Conservation (phyloP, 2,797 vertebrate genomes). For the Pseudotriccus pelzelni region DNA sequence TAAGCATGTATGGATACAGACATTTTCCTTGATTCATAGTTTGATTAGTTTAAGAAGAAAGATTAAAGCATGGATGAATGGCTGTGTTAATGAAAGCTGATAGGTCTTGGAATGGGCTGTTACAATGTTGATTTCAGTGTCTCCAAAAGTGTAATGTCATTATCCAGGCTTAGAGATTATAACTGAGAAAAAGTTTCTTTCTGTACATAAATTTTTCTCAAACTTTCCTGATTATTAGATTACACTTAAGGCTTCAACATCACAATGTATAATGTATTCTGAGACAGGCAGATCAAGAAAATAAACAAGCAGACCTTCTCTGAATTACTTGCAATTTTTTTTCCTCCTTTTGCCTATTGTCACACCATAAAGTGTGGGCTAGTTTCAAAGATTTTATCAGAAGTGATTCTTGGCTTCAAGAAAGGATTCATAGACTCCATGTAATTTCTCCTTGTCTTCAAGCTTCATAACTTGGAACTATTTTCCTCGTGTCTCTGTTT, state of each 20-base stretch:
- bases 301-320: background rate
- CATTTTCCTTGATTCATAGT: constrained; percentile 28
- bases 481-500: background rate
- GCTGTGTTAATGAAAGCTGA: constrained; percentile 29
- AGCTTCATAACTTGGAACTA: background rate
- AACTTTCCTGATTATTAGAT: background rate
- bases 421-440: background rate
- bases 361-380: background rate
- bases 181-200: constrained; percentile 6
- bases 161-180: constrained; percentile 9
- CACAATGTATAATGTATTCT: background rate
- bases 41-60: constrained; percentile 20
- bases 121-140: background rate
- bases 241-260: background rate
- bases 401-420: background rate
- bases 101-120: constrained; percentile 17
- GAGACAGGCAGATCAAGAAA: background rate
- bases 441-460: background rate
- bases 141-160: constrained; percentile 7
- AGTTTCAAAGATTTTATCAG: background rate
- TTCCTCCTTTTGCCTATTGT: background rate
- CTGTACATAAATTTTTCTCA: background rate
- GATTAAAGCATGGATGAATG: constrained; percentile 38
- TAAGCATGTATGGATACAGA: background rate
- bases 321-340: background rate